A percentile compares a stretch with the other conserved stretches of the same genome.
Conservation (phyloP, 2,113 vertebrate genomes). For the Charadrius vociferus region DNA sequence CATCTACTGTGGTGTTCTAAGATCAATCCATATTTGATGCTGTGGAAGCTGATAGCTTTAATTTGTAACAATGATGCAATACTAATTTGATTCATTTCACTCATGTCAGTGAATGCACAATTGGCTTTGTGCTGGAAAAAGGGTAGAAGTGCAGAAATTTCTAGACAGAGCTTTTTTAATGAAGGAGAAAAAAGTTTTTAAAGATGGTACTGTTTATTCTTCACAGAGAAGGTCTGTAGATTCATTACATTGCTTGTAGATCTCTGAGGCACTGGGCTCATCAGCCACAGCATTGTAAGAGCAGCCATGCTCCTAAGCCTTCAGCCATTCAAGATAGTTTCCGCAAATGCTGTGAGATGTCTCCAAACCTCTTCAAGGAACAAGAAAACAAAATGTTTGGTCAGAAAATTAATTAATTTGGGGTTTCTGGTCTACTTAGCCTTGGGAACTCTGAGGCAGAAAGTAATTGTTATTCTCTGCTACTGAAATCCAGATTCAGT, state of each 20-base stretch:
- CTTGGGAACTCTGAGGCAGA: too few relatives aligned
- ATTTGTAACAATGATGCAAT: not conserved
- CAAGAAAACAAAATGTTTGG: too few relatives aligned
- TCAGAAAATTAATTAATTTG: too few relatives aligned
- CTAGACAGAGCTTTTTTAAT: not conserved
- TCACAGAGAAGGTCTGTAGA: not conserved
- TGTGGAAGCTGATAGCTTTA: not conserved
- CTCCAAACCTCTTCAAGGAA: too few relatives aligned
- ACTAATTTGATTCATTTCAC: not conserved
- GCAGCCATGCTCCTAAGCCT: too few relatives aligned
- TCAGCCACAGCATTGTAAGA: not conserved
- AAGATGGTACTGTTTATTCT: not conserved
- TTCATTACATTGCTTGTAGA: not conserved
- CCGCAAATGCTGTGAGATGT: too few relatives aligned
- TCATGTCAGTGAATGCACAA: not conserved
- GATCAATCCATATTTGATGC: not conserved
- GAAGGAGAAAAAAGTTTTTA: not conserved
- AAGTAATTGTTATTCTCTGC: too few relatives aligned
- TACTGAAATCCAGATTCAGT: too few relatives aligned
- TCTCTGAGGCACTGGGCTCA: not conserved
- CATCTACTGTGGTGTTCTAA: not conserved
- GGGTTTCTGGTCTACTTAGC: too few relatives aligned
- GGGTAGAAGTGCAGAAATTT: not conserved
- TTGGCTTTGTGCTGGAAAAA: not conserved
- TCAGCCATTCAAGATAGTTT: too few relatives aligned